Base-by-base conservation (phyloP, 2,888 invertebrate genomes). In the Calephelis perditalis region DNA sequence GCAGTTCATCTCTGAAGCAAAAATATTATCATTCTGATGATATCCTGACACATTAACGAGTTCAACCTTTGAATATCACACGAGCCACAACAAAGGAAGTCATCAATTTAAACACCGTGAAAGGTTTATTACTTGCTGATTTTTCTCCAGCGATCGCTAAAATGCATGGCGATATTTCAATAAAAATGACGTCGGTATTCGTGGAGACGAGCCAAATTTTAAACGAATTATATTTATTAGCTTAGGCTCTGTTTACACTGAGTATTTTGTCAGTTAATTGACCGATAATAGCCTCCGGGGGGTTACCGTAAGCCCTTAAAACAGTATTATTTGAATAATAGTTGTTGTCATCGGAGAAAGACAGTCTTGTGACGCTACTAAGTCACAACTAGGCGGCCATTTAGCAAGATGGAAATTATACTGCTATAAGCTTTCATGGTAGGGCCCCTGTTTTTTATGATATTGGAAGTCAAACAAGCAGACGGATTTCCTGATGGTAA, bases 91-190 rank as follows among this genome's bases (percentile, higher is more conserved):
- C 52, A 54, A 54, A 54, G 52, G 52, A 54, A 54, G 52, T 35
- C 52, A 35, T 54, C 35, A 54, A 54, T 54, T 54, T 54, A 54
- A 54, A 54, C 36, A 36, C 52, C 52, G 52, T 54, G 52, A 54
- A 54, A 54, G 52, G 52, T 54, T 54, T 54, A 54, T 35, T 26
- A 54, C 35, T 54, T 54, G 52, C 52, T 54, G 52, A 54, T 54
- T 54, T 54, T 54, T 54, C 52, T 36, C n/a, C 52, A 36, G 36
- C 35, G 35, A 54, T 11, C 52, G 36, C 35, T 35, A 54, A 35
- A 35, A 35, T 35, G 52, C 52, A 52, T 35, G 52, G 52, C 26
- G 52, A 52, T 52, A 52, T 52, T 52, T 52, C 52, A 52, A 52
- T 52, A 35, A 52, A 52, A 26, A 52, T 54, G 52, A 54, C 52